Evolutionary conservation across 2,888 invertebrate genomes (phyloP).

Genomic region (Mayetiola destructor): DNA sequence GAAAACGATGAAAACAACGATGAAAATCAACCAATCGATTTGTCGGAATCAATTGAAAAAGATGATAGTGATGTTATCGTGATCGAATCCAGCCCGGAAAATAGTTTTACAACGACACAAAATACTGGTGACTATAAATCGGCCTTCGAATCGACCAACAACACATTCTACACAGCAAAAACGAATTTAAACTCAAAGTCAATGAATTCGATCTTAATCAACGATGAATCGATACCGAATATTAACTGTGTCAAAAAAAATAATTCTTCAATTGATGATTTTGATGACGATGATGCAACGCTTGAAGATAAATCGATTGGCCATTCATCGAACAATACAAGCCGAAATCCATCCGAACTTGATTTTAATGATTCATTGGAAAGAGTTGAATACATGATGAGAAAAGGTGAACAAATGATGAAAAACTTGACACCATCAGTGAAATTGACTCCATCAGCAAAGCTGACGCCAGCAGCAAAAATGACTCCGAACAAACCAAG

Average conservation of each 20-base stretch:
- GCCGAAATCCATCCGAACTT: too few relatives aligned
- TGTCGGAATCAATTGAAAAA: background rate
- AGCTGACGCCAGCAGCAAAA: background rate
- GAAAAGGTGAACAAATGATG: constrained; percentile 12
- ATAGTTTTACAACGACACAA: constrained; percentile 4
- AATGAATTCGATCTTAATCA: background rate
- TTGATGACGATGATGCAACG: background rate
- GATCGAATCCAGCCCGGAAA: constrained; percentile 9
- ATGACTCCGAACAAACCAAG: background rate
- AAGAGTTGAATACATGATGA: constrained; percentile 15
- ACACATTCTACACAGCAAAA: background rate
- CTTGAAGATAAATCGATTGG: background rate
- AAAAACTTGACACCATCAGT: background rate
- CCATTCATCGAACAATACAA: too few relatives aligned
- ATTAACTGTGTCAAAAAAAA: too few relatives aligned
- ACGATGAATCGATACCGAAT: background rate
- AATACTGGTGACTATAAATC: background rate
- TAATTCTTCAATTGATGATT: background rate
- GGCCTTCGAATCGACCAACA: background rate
- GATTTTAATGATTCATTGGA: constrained; percentile 16
- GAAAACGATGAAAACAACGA: background rate
- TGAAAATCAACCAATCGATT: background rate
- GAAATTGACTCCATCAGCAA: background rate
- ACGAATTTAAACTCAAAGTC: background rate
- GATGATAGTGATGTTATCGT: background rate